phyloP scores from a whole-genome alignment of 2,113 vertebrate species.

The Lonchura striata region DNA sequence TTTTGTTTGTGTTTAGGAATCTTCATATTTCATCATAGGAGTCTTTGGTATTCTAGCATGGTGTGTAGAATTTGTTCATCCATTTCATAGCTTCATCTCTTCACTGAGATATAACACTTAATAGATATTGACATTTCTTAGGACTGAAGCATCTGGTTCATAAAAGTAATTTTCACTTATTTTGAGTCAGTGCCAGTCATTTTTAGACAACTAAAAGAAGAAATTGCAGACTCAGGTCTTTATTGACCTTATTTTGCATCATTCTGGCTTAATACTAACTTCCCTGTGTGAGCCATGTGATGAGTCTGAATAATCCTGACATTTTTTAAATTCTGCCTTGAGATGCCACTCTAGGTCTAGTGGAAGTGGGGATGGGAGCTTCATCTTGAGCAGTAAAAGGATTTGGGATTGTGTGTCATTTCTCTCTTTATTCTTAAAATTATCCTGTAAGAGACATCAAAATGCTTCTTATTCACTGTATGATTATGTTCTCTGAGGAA shows the following conservation, averaged over 20 bases:
- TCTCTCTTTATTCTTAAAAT: not conserved
- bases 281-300: not conserved
- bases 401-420: not conserved
- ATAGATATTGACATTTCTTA: not conserved
- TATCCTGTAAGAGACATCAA: not conserved
- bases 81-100: not conserved
- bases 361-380: not conserved
- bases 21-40: not conserved
- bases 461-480: not conserved
- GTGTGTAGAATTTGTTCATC: not conserved
- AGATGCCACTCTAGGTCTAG: conserved; percentile 9
- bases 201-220: not conserved
- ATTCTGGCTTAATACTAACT: not conserved
- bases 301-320: not conserved
- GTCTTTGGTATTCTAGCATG: not conserved
- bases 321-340: conserved; percentile 13
- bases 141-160: not conserved
- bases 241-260: not conserved
- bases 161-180: not conserved
- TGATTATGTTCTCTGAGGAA: conserved; percentile 11
- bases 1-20: not conserved
- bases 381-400: not conserved
- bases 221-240: not conserved
- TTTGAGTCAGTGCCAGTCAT: not conserved
- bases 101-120: not conserved